Conservation (phyloP, 2,113 vertebrate genomes). For the Myotis lucifugus region DNA sequence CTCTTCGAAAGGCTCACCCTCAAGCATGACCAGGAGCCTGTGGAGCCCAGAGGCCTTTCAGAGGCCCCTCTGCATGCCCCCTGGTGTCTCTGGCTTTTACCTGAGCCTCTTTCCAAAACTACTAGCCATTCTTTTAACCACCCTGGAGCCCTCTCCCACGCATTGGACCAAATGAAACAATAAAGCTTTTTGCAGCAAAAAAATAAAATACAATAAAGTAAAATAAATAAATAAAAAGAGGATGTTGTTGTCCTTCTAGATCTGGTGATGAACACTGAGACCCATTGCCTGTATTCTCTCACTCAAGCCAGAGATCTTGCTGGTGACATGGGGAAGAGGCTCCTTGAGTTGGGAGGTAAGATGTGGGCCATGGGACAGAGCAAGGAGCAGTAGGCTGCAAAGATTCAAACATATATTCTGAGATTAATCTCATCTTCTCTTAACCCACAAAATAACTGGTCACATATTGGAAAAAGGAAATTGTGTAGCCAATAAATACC, state of each 20-base stretch:
- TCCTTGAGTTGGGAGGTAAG: background rate
- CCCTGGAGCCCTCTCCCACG: no score
- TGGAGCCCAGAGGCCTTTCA: no score
- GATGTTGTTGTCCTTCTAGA: background rate
- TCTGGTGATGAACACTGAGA: background rate
- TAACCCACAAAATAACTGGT: background rate
- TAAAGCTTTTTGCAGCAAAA: no score
- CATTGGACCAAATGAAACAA: no score
- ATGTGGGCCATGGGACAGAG: background rate
- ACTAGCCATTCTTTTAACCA: no score
- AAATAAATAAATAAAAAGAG: no score
- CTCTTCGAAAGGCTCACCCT: no score
- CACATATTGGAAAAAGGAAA: background rate
- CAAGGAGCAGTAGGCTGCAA: background rate
- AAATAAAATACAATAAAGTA: no score
- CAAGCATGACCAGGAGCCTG: no score
- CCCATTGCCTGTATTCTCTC: background rate
- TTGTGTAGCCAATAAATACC: background rate
- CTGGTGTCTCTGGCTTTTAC: no score
- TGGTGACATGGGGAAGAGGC: background rate
- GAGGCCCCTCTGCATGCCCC: no score
- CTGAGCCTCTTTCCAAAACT: no score
- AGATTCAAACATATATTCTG: background rate
- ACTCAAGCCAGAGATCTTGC: background rate
- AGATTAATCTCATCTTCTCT: background rate